Conservation (phyloP, 2,888 invertebrate species). For the Ectemnius lituratus region DNA sequence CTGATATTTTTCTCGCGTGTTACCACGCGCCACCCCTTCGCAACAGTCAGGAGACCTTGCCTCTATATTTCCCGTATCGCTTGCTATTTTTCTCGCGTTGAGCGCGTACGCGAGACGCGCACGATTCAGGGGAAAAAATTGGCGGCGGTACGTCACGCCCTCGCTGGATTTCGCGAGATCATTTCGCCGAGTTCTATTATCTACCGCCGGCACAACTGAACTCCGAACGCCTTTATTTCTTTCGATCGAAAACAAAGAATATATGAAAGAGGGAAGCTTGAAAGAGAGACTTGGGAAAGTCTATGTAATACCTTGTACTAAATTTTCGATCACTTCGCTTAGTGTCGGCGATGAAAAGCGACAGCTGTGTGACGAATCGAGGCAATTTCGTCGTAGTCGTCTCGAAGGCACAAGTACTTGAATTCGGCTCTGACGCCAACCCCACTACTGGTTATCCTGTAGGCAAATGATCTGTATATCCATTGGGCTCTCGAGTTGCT, state of each 20-base stretch:
- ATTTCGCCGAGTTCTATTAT: conserved; percentile 2
- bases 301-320: too few species aligned
- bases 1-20: conserved; percentile 56
- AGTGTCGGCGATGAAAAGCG: conserved; percentile 7
- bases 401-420: too few species aligned
- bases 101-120: too few species aligned
- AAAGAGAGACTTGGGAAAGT: background rate
- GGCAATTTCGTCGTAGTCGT: too few species aligned
- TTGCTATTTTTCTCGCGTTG: conserved; percentile 2
- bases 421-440: background rate
- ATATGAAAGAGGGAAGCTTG: background rate
- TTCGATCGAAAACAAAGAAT: background rate
- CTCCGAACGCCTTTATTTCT: conserved; percentile 1
- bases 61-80: conserved; percentile 3
- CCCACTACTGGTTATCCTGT: conserved; percentile 16
- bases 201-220: conserved; percentile 19
- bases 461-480: conserved; percentile 20
- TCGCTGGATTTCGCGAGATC: conserved; percentile 2
- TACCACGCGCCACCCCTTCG: conserved; percentile 42
- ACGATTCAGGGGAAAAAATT: background rate
- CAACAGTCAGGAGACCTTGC: conserved; percentile 30
- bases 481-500: too few species aligned
- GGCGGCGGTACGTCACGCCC: background rate
- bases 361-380: conserved; percentile 32
- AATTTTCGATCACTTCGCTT: background rate